Evolutionary conservation across 2,113 vertebrate genomes (phyloP).

Genomic region (Sylvilagus bachmani): DNA sequence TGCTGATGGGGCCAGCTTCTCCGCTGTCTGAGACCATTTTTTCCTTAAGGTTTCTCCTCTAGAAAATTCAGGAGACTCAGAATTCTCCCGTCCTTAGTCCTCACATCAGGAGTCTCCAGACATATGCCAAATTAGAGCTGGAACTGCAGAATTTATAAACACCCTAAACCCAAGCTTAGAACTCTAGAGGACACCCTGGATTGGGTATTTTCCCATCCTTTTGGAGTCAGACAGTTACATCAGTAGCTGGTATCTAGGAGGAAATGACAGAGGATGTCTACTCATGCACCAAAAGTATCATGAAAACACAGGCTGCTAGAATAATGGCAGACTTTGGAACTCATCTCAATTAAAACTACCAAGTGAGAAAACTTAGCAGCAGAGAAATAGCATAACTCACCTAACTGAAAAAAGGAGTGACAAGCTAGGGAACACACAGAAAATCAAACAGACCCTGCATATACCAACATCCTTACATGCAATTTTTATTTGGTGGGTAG

Average conservation of each 20-base stretch:
- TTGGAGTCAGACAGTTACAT: not conserved
- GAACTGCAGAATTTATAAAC: not conserved
- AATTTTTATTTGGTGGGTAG: not conserved
- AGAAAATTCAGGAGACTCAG: not conserved
- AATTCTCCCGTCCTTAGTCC: not conserved
- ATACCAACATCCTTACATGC: not conserved
- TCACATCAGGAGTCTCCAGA: fast-evolving
- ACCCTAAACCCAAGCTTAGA: not conserved
- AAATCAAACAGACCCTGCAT: not conserved
- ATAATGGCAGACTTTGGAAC: not conserved
- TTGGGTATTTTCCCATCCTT: not conserved
- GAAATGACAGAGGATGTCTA: not conserved
- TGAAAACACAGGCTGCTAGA: not conserved
- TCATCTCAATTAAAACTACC: not conserved
- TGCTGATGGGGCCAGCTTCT: not conserved
- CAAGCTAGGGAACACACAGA: not conserved
- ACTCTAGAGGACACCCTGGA: not conserved
- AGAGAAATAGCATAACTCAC: not conserved
- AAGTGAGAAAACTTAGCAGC: not conserved
- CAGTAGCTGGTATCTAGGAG: not conserved
- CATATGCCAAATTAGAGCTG: not conserved
- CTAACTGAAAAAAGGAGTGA: not conserved
- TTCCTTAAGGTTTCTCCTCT: not conserved
- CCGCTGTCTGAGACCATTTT: not conserved
- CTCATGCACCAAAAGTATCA: not conserved